Evolutionary conservation across 92 coral and sea anemone genomes (phyloP).

Genomic region (Porites divaricata): DNA sequence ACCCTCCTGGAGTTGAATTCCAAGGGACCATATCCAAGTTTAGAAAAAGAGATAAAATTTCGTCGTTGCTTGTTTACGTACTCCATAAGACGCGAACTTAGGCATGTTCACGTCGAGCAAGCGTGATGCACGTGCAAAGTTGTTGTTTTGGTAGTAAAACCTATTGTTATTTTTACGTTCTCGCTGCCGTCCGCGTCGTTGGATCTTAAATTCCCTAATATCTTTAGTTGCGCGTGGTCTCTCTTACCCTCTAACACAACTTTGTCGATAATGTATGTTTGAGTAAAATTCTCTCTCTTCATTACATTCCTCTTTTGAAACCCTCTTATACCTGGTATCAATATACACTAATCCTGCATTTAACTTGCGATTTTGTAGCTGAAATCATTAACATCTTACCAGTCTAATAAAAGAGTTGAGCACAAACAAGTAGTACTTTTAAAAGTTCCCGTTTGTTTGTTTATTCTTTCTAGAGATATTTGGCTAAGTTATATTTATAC

Average conservation of each 20-base stretch:
- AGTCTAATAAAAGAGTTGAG: neutral
- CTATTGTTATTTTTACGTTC: too few relatives aligned
- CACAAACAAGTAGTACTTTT: neutral
- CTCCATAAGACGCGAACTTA: too few relatives aligned
- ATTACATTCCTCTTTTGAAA: neutral
- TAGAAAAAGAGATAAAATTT: too few relatives aligned
- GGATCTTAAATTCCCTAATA: neutral
- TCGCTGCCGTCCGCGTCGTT: too few relatives aligned
- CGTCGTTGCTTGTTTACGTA: too few relatives aligned
- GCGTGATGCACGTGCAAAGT: too few relatives aligned
- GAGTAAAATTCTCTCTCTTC: neutral
- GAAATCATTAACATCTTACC: neutral
- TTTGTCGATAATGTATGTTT: constrained; percentile 16
- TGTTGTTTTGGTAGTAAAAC: too few relatives aligned
- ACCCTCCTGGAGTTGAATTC: too few relatives aligned
- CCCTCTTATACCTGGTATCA: neutral
- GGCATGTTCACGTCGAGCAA: too few relatives aligned
- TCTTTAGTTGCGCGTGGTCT: neutral
- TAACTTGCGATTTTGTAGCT: neutral
- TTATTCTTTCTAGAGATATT: neutral
- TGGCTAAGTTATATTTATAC: neutral
- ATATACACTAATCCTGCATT: neutral
- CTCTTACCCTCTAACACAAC: constrained; percentile 10
- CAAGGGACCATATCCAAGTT: too few relatives aligned
- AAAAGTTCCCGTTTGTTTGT: neutral